Base-by-base conservation (phyloP, 92 coral and sea anemone species). In the Phymanthus crucifer region DNA sequence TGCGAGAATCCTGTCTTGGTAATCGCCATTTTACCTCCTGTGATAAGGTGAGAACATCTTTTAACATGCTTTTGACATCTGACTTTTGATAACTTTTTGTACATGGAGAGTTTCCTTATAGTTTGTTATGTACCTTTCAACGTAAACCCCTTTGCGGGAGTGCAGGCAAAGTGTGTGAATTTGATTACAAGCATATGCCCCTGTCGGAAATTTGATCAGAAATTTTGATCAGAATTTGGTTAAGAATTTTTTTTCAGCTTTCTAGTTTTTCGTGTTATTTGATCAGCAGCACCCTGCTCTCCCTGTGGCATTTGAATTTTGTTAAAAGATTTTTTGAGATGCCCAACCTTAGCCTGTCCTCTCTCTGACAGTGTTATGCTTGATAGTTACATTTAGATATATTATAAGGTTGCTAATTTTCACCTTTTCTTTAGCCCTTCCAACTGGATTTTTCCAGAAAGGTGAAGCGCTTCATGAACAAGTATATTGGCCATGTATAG, bases 371-470 rank as follows among this genome's bases (percentile, higher is more conserved):
- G 54, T 40, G 38, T 16, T 21, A 14, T 18, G 2, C 26, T 40
- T 26, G 6, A 12, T 26, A 12, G 4, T 24, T 3, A 18, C 18
- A 16, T 2, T 10, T 65, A 16, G 50, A 32, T 16, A 26, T 43
- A 13, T 32, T 38, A 23, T 23, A 43, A 9, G 48, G 43, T 33
- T 29, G 67, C 27, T 0, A 4, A 21, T 11, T 66, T 32, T 46
- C 29, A 31, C 31, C 10, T 16, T 65, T 48, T 50, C 67, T 56
- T 14, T 50, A 88, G 91, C 91, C 91, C 36, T 86, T 88, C 32
- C 46, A 69, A 34, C 24, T 69, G 5, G 73, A 69, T 19, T 69
- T 69, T 69, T 34, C 73, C 4, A 69, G 45, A 24, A 69, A 69
- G 35, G 73, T 69, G 45, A 34, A 19, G 35, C 2, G 31, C n/a